Evolutionary conservation across 2,888 invertebrate genomes (phyloP).

Genomic region (Andrena bicolor): DNA sequence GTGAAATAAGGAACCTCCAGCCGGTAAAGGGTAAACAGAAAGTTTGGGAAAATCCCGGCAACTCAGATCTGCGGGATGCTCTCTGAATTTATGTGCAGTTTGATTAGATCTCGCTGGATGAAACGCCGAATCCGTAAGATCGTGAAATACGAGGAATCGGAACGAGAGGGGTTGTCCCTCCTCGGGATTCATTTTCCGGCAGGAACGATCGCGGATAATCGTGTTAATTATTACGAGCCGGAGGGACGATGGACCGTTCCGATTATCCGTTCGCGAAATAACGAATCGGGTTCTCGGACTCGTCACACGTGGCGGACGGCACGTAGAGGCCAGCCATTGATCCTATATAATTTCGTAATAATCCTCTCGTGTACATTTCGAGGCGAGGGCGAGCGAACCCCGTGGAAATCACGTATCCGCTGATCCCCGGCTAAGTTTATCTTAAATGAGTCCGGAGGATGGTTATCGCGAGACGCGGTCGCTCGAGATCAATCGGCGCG

Average conservation of each 20-base stretch:
- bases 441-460: conserved; percentile 72
- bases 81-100: neutral
- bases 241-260: neutral
- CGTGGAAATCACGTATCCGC: conserved; percentile 74
- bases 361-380: conserved; percentile 76
- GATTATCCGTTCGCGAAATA: conserved; percentile 59
- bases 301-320: conserved; percentile 48
- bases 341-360: conserved; percentile 80
- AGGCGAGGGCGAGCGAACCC: conserved; percentile 64
- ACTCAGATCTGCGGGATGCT: neutral
- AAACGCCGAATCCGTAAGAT: neutral
- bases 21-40: conserved; percentile 2
- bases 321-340: conserved; percentile 64
- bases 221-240: conserved; percentile 62
- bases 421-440: conserved; percentile 73
- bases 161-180: too few species aligned
- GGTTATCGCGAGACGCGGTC: conserved; percentile 34
- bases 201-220: conserved; percentile 48
- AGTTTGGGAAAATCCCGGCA: conserved; percentile 11
- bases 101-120: neutral
- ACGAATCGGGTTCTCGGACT: conserved; percentile 63
- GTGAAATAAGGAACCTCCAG: neutral
- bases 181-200: conserved; percentile 52
- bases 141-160: too few species aligned
- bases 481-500: conserved; percentile 40